These are phyloP conservation scores for Cyclura pinguis DNA, from an alignment of 2,797 vertebrate species.

Conservation along the genomic window DNA sequence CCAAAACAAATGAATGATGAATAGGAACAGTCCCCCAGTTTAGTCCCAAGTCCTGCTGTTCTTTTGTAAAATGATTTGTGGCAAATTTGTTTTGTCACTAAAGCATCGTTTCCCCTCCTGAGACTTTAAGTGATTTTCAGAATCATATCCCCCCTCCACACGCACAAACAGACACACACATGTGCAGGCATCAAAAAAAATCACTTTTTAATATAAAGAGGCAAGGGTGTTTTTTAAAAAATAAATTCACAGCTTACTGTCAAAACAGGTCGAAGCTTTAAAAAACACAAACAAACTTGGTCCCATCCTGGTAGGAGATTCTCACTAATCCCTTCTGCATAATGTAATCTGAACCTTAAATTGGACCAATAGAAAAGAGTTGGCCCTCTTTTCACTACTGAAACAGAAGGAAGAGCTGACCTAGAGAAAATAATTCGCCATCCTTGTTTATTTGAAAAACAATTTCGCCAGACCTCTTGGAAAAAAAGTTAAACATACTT, in stretches of 20 bases:
- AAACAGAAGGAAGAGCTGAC: neutral
- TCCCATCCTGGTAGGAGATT: conserved; percentile 8
- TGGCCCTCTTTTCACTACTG: neutral
- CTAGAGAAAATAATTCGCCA: conserved; percentile 43
- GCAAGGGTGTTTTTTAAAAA: conserved; percentile 54
- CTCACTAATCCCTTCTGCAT: conserved; percentile 31
- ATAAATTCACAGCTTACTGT: conserved; percentile 53
- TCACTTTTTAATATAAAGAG: conserved; percentile 34
- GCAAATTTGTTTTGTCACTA: conserved; percentile 99
- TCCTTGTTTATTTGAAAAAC: neutral
- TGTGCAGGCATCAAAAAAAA: neutral
- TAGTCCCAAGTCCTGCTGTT: conserved; percentile 90
- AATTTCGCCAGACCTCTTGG: neutral
- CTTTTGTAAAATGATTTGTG: conserved; percentile 99
- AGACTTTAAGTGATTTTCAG: conserved; percentile 79
- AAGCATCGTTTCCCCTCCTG: conserved; percentile 83
- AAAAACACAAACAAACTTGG: conserved; percentile 50
- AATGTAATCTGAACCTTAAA: conserved; percentile 45
- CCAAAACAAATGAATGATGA: conserved; percentile 87
- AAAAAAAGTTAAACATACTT: conserved; percentile 20
- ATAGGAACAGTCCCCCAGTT: conserved; percentile 87
- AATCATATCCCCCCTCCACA: conserved; percentile 51
- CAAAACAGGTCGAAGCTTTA: conserved; percentile 61
- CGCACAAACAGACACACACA: neutral
- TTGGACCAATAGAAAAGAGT: neutral